Conservation (phyloP, 1,140 invertebrate genomes). For the Eupeodes corollae region DNA sequence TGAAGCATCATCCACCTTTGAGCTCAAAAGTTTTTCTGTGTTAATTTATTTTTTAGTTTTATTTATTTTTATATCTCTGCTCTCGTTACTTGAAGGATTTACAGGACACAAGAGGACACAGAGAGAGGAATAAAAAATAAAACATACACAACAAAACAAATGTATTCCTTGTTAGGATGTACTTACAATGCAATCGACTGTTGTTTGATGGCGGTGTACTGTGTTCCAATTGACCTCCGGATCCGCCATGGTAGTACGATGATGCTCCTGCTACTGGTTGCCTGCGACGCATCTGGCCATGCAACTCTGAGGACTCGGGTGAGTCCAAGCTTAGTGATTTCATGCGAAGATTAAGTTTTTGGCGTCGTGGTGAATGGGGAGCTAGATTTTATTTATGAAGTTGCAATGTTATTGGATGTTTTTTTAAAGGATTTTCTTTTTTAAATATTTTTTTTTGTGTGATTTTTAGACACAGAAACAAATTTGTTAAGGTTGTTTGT, state of each 20-base stretch:
- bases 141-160: background rate
- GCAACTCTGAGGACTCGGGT: conserved; percentile 76
- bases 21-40: too few species aligned
- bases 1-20: too few species aligned
- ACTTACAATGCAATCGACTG: conserved; percentile 40
- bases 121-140: conserved; percentile 1
- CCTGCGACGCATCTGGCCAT: conserved; percentile 61
- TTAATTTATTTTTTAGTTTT: too few species aligned
- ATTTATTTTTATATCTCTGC: too few species aligned
- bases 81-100: too few species aligned
- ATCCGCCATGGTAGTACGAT: conserved; percentile 38
- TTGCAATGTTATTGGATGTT: conserved; percentile 9
- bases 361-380: conserved; percentile 86
- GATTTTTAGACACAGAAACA: background rate
- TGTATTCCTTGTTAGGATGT: background rate
- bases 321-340: conserved; percentile 94
- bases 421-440: conserved; percentile 4
- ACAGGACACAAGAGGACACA: background rate
- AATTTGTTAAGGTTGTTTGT: too few species aligned
- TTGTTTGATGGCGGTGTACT: conserved; percentile 39
- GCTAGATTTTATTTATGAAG: conserved; percentile 47
- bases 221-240: conserved; percentile 40
- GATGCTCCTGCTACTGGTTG: conserved; percentile 22
- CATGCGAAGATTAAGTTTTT: conserved; percentile 93
- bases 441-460: conserved; percentile 1